Base-by-base conservation (phyloP, 2,888 invertebrate genomes). In the Acanthosepion esculentum region DNA sequence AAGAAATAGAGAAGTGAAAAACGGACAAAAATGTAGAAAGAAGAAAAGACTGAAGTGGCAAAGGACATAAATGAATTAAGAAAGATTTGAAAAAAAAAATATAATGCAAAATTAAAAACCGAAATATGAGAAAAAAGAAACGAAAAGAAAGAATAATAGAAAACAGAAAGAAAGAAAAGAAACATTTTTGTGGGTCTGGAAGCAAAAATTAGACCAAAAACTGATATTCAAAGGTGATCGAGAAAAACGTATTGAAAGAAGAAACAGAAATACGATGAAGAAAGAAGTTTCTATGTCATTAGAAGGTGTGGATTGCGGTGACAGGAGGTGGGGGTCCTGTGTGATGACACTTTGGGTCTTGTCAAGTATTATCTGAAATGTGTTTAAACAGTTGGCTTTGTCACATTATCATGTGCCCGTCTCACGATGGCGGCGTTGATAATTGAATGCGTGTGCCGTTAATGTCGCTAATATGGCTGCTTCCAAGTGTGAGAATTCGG, bases 331-430 rank as follows among this genome's bases (percentile, higher is more conserved):
- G 78, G 78, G 29, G 29, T 78, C 78, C 78, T 78, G n/a, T 78
- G n/a, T 78, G n/a, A 78, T 78, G 78, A 78, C 78, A 78, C 78
- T 78, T 78, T 78, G 8, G 7, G 78, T 78, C 29, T 78, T 78
- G 78, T 78, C 78, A 78, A 78, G 78, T 78, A 78, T 78, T 78
- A 78, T 78, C 78, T 78, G 29, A 78, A 78, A 78, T 8, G 78
- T 78, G 78, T 78, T 78, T 78, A 78, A 78, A 78, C n/a, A 78
- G 29, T 78, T 78, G 78, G 78, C 78, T 78, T 78, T 78, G 78
- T 78, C 78, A 78, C 78, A 78, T 78, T 78, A 78, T 78, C n/a
- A 78, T n/a, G 10, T 2, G n/a, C 29, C 78, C 78, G 78, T 78
- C 78, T 78, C 78, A 78, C 78, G n/a, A 78, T 78, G 78, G 78